Evolutionary conservation across 1,140 invertebrate species (phyloP), one percentile per base, ranked within the genome.

Genomic region (Agraylea sexmaculata): DNA sequence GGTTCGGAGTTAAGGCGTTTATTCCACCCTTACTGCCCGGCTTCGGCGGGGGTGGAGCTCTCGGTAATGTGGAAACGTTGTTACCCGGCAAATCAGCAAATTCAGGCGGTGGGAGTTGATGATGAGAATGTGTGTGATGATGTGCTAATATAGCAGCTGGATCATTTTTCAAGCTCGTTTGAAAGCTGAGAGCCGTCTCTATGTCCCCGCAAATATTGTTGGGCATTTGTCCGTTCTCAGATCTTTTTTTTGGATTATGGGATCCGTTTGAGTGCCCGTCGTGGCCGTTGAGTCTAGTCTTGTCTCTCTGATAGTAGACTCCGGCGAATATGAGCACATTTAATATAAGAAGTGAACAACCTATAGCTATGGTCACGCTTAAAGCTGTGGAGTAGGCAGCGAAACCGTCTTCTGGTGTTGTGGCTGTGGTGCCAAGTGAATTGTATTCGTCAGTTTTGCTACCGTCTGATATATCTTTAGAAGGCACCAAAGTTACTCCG

Each of bases 241-340:
- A 79, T 1, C 81, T 69, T 51, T 86, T 82, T 51, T 83, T 83
- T 21, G 75, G 68, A 13, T 54, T 69, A 52, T 65, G 70, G 2
- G 62, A 56, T 1, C 70, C 52, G 53, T 69, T 63, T 45, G 60
- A 48, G 54, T 57, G 69, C 45, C 63, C 64, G 28, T 52, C 71
- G 59, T 62, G 72, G 42, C 65, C 74, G 45, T 74, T 76, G 51
- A 80, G 68, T 45, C 80, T 68, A 12, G 80, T 77, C 55, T 89
- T 88, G 53, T 93, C 87, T 10, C 87, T 69, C 54, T 93, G 88
- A 58, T 93, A 93, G 52, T 91, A 94, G 0, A 94, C 86, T 2
- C 88, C 89, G 21, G 87, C 87, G 54, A 94, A 93, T 50, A 95
- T 88, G 8, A 95, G 66, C 1, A 93, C 82, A 55, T 94, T 94